These are phyloP conservation scores for Therioaphis trifolii DNA, from an alignment of 2,888 invertebrate genomes.

Conservation along the genomic window DNA sequence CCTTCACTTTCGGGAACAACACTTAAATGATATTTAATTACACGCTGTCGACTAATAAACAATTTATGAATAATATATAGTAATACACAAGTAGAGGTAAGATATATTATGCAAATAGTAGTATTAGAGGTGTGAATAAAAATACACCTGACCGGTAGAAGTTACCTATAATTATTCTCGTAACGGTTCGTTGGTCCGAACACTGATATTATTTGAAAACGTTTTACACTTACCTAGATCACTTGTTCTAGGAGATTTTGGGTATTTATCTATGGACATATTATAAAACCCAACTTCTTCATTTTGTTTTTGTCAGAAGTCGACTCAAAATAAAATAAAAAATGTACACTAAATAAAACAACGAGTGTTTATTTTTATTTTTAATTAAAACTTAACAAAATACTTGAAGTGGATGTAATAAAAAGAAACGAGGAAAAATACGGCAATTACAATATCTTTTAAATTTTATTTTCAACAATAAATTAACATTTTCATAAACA, in stretches of 20 bases:
- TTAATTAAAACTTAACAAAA: constrained; percentile 37
- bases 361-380: not conserved
- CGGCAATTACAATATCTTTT: not conserved
- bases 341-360: not conserved
- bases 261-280: too few species aligned
- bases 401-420: constrained; percentile 16
- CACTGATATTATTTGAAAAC: too few species aligned
- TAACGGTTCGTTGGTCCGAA: too few species aligned
- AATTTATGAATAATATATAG: constrained; percentile 3
- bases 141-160: too few species aligned
- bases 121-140: too few species aligned
- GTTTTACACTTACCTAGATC: too few species aligned
- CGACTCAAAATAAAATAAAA: not conserved
- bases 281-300: too few species aligned
- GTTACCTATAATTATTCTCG: too few species aligned
- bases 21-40: constrained; percentile 56
- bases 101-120: too few species aligned
- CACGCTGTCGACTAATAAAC: constrained; percentile 16
- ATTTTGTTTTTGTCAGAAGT: not conserved
- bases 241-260: too few species aligned
- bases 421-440: constrained; percentile 8
- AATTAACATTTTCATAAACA: too few species aligned
- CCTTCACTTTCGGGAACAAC: constrained; percentile 6
- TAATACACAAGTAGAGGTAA: not conserved
- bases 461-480: too few species aligned